phyloP scores from a whole-genome alignment of 2,888 invertebrate species.

The Ypsolopha scabrella region DNA sequence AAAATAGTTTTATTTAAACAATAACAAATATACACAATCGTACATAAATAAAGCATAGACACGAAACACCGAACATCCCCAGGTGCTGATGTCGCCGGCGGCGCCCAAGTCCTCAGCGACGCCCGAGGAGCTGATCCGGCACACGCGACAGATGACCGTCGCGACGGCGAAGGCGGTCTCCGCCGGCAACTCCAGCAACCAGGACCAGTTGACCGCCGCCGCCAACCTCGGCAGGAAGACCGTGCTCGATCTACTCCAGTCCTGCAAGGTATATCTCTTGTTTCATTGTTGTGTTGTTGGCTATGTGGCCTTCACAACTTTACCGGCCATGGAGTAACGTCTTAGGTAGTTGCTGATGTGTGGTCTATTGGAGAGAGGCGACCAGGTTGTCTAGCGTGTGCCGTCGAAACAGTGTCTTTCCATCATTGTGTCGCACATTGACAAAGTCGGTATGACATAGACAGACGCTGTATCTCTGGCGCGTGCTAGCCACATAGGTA shows the following conservation, averaged over 20 bases:
- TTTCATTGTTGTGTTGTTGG: neutral
- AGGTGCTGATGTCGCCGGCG: constrained; percentile 73
- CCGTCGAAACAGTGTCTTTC: too few species aligned
- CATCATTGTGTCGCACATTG: too few species aligned
- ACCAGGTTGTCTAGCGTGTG: too few species aligned
- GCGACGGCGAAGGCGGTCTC: constrained; percentile 96
- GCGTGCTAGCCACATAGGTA: too few species aligned
- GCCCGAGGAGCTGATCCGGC: constrained; percentile 93
- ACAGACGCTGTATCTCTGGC: too few species aligned
- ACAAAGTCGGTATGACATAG: too few species aligned
- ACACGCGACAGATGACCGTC: constrained; percentile 93
- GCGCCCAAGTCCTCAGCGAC: constrained; percentile 71
- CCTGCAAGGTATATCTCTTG: constrained; percentile 76
- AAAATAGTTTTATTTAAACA: too few species aligned
- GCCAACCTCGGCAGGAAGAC: constrained; percentile 96
- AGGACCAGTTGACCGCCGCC: constrained; percentile 95
- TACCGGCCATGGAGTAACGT: too few species aligned
- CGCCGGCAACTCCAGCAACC: constrained; percentile 91
- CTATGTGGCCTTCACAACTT: too few species aligned
- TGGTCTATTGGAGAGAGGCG: too few species aligned
- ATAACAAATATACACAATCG: too few species aligned
- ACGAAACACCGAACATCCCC: constrained; percentile 8
- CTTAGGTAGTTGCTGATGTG: too few species aligned
- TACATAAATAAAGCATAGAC: neutral
- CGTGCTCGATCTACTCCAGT: constrained; percentile 91